Evolutionary conservation across 1,140 invertebrate species (phyloP), one percentile per base, ranked within the genome.

Genomic region (Gonioctena quinquepunctata): DNA sequence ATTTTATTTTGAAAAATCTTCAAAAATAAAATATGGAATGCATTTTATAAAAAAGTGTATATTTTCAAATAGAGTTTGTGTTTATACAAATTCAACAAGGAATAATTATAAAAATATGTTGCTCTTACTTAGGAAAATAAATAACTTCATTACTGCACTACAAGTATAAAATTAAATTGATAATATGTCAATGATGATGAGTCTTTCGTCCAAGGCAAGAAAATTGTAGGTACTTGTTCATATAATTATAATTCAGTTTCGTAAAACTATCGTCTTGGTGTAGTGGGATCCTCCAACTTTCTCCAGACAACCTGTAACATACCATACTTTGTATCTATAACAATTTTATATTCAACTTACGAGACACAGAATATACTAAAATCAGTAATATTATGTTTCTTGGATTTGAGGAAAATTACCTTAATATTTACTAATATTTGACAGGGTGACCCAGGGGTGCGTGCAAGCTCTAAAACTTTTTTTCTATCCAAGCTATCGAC

Each of bases 211-310:
- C 52, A 42, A 56, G 52, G 18, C 22, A 56, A 56, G 52, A 56
- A 59, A 25, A 22, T 22, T 8, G 21, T n/a, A 28, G 23, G 26
- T 16, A 25, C 13, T 59, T n/a, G 11, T 16, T 59, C 16, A n/a
- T 25, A 25, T 59, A 25, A 13, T 59, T 3, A 28, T 26, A 59
- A 25, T 59, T 59, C 5, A 2, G 16, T n/a, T n/a, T n/a, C n/a
- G n/a, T 13, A 42, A 42, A 42, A 42, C 16, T 79, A 88, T 77
- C 87, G 85, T 83, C 86, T 85, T 64, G 84, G 78, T 75, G 86
- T 85, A 67, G 86, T 86, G 19, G 89, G 88, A 65, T 90, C 89
- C 78, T 90, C 90, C 50, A 91, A 78, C 80, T 90, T 90, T 77
- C 89, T 83, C 89, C 89, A 91, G 22, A 91, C 90, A 48, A 91